Evolutionary conservation across 1,140 invertebrate genomes (phyloP).

Genomic region (Radopholus similis): DNA sequence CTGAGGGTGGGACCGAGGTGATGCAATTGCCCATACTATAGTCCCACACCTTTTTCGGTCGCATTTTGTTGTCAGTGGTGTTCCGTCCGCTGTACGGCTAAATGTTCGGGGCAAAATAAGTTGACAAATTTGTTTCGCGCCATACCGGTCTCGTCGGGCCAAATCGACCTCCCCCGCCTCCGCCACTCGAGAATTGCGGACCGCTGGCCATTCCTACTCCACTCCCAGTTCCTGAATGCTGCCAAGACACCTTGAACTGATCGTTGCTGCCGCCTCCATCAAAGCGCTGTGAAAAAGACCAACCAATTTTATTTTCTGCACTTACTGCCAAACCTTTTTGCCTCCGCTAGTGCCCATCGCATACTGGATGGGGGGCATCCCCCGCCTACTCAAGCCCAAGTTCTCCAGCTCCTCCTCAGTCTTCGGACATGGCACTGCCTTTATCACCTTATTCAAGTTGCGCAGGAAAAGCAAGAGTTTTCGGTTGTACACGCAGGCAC

Average conservation of each 20-base stretch:
- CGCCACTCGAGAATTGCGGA: slow-evolving; percentile 9
- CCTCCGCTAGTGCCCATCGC: neutral
- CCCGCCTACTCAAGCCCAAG: slow-evolving; percentile 10
- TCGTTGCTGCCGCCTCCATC: neutral
- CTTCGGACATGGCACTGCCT: slow-evolving; percentile 19
- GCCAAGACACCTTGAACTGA: slow-evolving; percentile 7
- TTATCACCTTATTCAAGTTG: slow-evolving; percentile 16
- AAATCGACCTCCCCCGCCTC: slow-evolving; percentile 1
- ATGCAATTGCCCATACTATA: neutral
- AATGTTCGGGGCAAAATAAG: neutral
- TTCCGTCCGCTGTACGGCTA: neutral
- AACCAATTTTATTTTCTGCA: neutral
- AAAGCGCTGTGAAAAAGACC: neutral
- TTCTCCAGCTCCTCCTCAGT: slow-evolving; percentile 20
- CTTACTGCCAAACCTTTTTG: slow-evolving; percentile 1
- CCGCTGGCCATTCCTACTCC: neutral
- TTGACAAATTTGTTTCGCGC: neutral
- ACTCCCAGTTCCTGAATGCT: neutral
- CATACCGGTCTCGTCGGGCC: neutral
- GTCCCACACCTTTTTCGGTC: slow-evolving; percentile 4
- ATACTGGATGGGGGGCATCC: slow-evolving; percentile 10
- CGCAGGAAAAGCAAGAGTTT: slow-evolving; percentile 16
- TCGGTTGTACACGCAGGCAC: slow-evolving; percentile 11
- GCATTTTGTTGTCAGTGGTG: slow-evolving; percentile 18
- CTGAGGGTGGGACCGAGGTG: neutral